Base-by-base conservation (phyloP, 2,113 vertebrate species). In the Hemiscyllium ocellatum region DNA sequence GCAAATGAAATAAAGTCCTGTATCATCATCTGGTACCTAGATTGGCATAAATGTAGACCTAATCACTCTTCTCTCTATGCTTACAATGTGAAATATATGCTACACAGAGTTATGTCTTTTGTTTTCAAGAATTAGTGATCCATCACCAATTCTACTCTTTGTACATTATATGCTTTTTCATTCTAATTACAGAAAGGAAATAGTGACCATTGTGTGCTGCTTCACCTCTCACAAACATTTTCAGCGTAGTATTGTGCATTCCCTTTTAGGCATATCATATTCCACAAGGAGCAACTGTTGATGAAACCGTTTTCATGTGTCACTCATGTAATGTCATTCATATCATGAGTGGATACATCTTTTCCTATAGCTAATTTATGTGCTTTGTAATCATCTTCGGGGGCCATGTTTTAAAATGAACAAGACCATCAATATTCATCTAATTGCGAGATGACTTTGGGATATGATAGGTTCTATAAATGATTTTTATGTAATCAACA, bases 361-460 rank as follows among this genome's bases (percentile, higher is more conserved):
- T 29, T 72, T 94, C 42, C 42, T 72, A 47, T 42, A 95, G 37
- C 93, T 15, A 52, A 17, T 72, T 95, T 47, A 4, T 26, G 4
- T 76, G 94, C 94, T 72, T 52, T 95, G 47, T 52, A 95, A 76
- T 29, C n/a, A 94, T 50, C 61, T 94, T 10, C 91, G 70, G 91
- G 19, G 19, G 68, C 10, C 22, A 42, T 68, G 7, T 90, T 90
- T 94, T 22, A 37, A 70, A 72, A 5, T 50, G 47, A 52, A 52
- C 52, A 52, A 42, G 68, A 68, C 69, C 37, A 95, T 76, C 22
- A 19, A 72, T 20, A 95, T 70, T 70, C 47, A 72, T 22, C 52
- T 72, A 1, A 72, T 95, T 37, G 52, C 69, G 52, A 52, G 19
- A 33, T 52, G 69, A 15, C 94, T 47, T 52, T 95, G 42, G 42